Conservation (phyloP, 2,888 invertebrate genomes). For the Andrena chrysosceles region DNA sequence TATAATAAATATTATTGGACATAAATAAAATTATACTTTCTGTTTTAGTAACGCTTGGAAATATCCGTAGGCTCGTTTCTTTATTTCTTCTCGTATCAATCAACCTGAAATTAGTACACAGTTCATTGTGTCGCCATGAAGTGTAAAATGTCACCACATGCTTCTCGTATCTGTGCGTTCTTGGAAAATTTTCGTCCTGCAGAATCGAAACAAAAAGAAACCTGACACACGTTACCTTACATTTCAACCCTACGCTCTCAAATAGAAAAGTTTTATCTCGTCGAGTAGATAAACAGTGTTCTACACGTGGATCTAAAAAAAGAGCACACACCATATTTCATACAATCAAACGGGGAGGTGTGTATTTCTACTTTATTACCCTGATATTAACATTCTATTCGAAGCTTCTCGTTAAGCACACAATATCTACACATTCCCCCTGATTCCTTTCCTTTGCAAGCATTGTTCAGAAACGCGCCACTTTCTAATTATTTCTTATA, state of each 20-base stretch:
- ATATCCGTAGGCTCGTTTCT: neutral
- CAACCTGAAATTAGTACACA: neutral
- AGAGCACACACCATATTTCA: conserved; percentile 23
- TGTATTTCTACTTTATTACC: conserved; percentile 1
- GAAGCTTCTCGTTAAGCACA: too few relatives aligned
- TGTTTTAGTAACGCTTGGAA: neutral
- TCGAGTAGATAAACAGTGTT: conserved; percentile 13
- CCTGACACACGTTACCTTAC: neutral
- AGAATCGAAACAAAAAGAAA: neutral
- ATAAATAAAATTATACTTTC: neutral
- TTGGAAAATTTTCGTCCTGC: neutral
- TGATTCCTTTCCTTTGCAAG: neutral
- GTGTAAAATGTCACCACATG: neutral
- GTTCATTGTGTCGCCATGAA: neutral
- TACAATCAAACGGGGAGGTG: neutral
- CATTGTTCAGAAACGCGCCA: too few relatives aligned
- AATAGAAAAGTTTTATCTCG: conserved; percentile 27
- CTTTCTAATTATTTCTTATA: too few relatives aligned
- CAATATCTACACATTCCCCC: neutral
- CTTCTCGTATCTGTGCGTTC: neutral
- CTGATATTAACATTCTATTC: neutral
- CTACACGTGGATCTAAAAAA: conserved; percentile 18
- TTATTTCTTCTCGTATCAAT: neutral
- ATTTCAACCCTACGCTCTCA: neutral
- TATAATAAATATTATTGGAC: neutral